Percentiles rank a stretch among this genome's conserved stretches.
Evolutionary conservation across 2,797 vertebrate genomes (phyloP).

Genomic region (Parambassis ranga): DNA sequence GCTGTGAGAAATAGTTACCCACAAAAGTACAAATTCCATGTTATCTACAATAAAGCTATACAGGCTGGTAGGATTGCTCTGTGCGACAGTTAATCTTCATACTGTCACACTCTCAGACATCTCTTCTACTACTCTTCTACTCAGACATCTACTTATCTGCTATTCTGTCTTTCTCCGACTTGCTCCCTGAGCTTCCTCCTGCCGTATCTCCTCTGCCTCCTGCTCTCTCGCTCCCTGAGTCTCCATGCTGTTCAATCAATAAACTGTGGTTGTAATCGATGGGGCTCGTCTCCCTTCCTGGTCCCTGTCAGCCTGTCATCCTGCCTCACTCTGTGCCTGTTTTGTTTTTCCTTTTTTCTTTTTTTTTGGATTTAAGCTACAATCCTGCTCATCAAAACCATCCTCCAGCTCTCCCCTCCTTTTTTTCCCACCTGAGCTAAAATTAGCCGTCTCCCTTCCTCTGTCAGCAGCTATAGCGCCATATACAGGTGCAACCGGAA

Average conservation of each 20-base stretch:
- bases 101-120: neutral
- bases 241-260: conserved; percentile 61
- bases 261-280: conserved; percentile 70
- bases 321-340: conserved; percentile 14
- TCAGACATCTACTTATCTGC: too few relatives aligned
- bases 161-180: neutral
- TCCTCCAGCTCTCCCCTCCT: conserved; percentile 10
- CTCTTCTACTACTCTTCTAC: neutral
- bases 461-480: conserved; percentile 48
- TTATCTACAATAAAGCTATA: neutral
- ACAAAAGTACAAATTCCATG: neutral
- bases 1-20: neutral
- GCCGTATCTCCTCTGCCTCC: conserved; percentile 13
- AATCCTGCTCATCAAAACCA: conserved; percentile 41
- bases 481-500: conserved; percentile 57
- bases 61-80: neutral
- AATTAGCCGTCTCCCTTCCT: conserved; percentile 58
- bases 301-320: conserved; percentile 41
- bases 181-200: conserved; percentile 2
- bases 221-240: conserved; percentile 29
- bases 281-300: conserved; percentile 52
- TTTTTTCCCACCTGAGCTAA: conserved; percentile 64
- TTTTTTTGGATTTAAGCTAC: conserved; percentile 20
- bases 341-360: neutral
- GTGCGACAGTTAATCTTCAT: neutral